Base-by-base conservation (phyloP, 2,113 vertebrate species). In the Saccopteryx bilineata region DNA sequence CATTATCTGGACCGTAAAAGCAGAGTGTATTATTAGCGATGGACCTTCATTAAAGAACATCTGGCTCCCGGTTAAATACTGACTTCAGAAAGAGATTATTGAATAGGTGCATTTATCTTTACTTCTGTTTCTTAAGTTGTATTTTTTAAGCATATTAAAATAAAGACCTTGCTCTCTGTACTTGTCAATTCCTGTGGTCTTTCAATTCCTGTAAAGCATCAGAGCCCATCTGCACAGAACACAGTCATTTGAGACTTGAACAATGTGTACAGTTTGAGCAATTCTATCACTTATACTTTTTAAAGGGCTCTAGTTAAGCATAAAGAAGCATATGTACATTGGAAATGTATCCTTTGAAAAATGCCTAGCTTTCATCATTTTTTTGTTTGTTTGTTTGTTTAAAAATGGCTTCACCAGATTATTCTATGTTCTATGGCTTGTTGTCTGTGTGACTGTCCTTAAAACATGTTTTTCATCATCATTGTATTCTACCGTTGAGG, bases 271-370 rank as follows among this genome's bases (percentile, higher is more conserved):
- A 75, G 23, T 96, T 95, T 97, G 66, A 88, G 81, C 33, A 96
- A 90, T 95, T 76, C 18, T 93, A 26, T 93, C 46, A 63, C 97
- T 91, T 94, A 79, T 5, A 87, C 9, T 58, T 93, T 94, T 83
- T 56, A 58, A 63, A 74, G 82, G 31, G 33, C 82, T 97, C 94
- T 91, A 87, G 75, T 21, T 91, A 96, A 96, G 83, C 78, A 87
- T 66, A 96, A 98, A 97, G 28, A 76, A 96, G 93, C 28, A 31
- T 65, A 54, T 96, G 79, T 89, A 93, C 68, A 71, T 94, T 95
- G 94, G 91, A 98, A 98, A 97, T 24, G 0, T 78, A 96, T 92
- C 93, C n/a, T 95, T 89, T 98, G 95, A 98, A 98, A 98, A 98
- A 98, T 97, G 90, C 85, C 97, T 96, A 79, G 80, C 82, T 97